These are phyloP conservation scores for Machaerirhynchus nigripectus DNA, from an alignment of 2,113 vertebrate species.

Conservation along the genomic window DNA sequence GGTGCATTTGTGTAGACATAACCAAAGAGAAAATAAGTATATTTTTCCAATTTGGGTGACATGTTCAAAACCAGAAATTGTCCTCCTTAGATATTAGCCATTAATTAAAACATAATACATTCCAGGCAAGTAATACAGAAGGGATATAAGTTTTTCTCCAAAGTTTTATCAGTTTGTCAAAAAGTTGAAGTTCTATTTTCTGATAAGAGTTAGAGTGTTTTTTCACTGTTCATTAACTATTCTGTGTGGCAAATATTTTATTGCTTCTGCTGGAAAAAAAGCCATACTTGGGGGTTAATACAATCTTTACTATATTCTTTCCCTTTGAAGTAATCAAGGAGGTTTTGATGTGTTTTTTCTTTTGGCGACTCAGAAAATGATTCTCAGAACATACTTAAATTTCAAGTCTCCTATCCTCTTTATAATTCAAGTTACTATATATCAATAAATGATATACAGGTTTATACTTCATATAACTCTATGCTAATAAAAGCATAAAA, in stretches of 20 bases:
- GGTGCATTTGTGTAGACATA: neutral
- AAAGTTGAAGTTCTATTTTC: neutral
- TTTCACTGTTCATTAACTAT: neutral
- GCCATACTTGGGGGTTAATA: neutral
- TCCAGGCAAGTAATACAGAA: neutral
- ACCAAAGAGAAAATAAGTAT: neutral
- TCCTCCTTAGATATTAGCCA: neutral
- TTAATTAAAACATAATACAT: neutral
- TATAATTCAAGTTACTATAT: neutral
- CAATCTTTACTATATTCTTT: neutral
- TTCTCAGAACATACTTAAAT: neutral
- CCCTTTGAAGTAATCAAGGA: neutral
- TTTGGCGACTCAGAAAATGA: neutral
- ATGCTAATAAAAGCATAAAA: neutral
- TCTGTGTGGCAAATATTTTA: neutral
- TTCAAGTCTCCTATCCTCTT: neutral
- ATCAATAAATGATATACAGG: neutral
- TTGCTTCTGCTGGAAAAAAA: neutral
- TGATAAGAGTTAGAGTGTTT: neutral
- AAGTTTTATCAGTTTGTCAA: neutral
- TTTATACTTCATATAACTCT: neutral
- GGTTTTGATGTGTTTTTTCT: rapidly evolving
- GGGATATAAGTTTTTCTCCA: neutral
- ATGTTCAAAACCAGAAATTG: neutral
- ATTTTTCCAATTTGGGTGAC: neutral